phyloP scores from a whole-genome alignment of 2,888 invertebrate genomes.

The Cheilosia urbana region DNA sequence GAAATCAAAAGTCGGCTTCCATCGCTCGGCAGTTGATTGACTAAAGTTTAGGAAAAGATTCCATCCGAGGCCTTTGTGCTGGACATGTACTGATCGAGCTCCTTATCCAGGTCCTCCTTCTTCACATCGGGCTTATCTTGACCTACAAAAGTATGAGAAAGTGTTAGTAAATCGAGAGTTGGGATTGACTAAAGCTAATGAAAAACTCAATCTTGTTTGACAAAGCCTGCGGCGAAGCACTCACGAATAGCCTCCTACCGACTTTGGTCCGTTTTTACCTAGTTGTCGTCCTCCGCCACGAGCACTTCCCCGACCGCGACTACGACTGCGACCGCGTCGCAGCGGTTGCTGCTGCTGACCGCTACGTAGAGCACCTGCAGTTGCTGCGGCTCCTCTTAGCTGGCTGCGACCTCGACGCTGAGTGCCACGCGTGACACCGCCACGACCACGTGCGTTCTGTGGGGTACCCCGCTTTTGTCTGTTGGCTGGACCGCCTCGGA shows the following conservation, averaged over 20 bases:
- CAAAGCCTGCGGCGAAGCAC: conserved; percentile 66
- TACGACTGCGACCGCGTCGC: conserved; percentile 82
- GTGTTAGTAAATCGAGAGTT: conserved; percentile 27
- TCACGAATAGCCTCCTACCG: conserved; percentile 65
- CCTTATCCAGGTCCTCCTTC: conserved; percentile 88
- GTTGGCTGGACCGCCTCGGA: conserved; percentile 22
- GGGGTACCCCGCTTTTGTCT: conserved; percentile 28
- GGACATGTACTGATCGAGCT: conserved; percentile 90
- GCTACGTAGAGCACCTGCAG: conserved; percentile 72
- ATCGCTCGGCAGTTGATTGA: not conserved
- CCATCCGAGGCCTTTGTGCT: conserved; percentile 84
- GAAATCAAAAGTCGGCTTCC: not conserved
- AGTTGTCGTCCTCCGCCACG: conserved; percentile 78
- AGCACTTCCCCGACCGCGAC: conserved; percentile 78
- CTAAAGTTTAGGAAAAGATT: conserved; percentile 14
- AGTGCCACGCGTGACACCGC: conserved; percentile 45
- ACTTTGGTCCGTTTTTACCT: conserved; percentile 81
- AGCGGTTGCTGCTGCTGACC: conserved; percentile 77
- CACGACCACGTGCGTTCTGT: conserved; percentile 68
- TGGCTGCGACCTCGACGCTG: conserved; percentile 80
- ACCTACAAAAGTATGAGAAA: conserved; percentile 75
- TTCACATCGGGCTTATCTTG: conserved; percentile 79
- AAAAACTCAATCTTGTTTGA: conserved; percentile 60
- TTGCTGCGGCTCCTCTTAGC: conserved; percentile 76
- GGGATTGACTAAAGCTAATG: conserved; percentile 8